Evolutionary conservation across 2,888 invertebrate genomes (phyloP).

Genomic region (Strigamia crassipes): DNA sequence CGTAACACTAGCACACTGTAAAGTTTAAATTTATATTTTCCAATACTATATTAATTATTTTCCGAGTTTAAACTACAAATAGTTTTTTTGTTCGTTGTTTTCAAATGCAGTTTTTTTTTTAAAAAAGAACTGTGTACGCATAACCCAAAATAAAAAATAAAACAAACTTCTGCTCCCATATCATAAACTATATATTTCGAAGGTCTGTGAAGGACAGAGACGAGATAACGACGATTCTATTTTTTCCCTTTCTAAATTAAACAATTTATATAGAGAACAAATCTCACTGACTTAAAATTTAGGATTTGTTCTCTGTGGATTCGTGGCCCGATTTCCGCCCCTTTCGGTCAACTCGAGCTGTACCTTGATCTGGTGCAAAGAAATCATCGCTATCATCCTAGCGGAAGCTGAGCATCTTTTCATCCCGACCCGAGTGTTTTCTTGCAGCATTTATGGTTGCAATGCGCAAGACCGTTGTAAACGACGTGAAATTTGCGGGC

Average conservation of each 20-base stretch:
- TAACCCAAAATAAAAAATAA: no score
- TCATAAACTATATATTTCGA: no score
- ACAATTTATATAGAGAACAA: not conserved
- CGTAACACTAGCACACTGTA: no score
- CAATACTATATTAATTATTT: no score
- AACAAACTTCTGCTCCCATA: no score
- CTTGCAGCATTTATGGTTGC: not conserved
- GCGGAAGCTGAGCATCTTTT: not conserved
- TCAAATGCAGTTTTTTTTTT: no score
- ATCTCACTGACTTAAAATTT: not conserved
- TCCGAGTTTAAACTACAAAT: no score
- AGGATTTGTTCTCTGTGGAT: not conserved
- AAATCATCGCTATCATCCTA: not conserved
- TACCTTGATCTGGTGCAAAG: not conserved
- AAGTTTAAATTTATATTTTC: no score
- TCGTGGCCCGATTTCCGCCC: slow-evolving; percentile 6
- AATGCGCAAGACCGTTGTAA: slow-evolving; percentile 47
- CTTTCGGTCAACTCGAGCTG: not conserved
- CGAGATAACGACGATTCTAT: not conserved
- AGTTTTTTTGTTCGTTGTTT: no score
- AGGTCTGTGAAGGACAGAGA: not conserved
- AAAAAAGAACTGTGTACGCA: no score
- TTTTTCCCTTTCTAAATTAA: not conserved
- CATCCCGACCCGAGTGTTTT: not conserved
- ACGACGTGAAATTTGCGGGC: slow-evolving; percentile 50